Conservation (phyloP, 2,888 invertebrate genomes). For the Deroplatys truncata region DNA sequence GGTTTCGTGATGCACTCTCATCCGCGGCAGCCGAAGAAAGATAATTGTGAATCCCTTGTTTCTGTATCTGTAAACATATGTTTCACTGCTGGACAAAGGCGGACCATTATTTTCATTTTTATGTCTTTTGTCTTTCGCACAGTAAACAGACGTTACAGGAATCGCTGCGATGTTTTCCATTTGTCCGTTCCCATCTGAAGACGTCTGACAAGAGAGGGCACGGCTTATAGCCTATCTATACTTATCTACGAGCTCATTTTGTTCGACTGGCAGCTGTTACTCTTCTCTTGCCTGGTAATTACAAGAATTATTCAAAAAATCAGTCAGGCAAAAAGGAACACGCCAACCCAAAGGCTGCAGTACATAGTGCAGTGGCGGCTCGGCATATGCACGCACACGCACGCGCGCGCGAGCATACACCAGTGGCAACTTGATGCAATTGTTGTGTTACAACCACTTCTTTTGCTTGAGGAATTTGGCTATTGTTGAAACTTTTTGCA, state of each 20-base stretch:
- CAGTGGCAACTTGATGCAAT: no score
- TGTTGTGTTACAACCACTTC: no score
- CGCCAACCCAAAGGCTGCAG: conserved; percentile 1
- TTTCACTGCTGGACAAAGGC: background rate
- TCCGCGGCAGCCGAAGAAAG: background rate
- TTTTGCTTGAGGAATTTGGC: no score
- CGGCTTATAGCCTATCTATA: conserved; percentile 4
- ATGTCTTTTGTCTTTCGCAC: background rate
- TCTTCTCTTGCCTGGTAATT: conserved; percentile 16
- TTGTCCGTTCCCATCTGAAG: background rate
- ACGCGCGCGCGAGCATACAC: no score
- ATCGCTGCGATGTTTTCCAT: background rate
- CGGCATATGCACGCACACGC: background rate
- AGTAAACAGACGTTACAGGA: background rate
- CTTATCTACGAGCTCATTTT: background rate
- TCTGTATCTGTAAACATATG: background rate
- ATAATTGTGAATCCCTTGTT: background rate
- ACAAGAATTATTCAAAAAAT: conserved; percentile 30
- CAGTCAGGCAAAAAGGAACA: conserved; percentile 23
- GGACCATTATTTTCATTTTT: background rate
- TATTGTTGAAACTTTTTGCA: no score
- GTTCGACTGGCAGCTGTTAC: conserved; percentile 20
- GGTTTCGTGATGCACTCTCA: background rate
- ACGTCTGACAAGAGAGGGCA: background rate
- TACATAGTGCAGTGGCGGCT: background rate